Evolutionary conservation across 2,888 invertebrate species (phyloP).

Genomic region (Cataglyphis livida): DNA sequence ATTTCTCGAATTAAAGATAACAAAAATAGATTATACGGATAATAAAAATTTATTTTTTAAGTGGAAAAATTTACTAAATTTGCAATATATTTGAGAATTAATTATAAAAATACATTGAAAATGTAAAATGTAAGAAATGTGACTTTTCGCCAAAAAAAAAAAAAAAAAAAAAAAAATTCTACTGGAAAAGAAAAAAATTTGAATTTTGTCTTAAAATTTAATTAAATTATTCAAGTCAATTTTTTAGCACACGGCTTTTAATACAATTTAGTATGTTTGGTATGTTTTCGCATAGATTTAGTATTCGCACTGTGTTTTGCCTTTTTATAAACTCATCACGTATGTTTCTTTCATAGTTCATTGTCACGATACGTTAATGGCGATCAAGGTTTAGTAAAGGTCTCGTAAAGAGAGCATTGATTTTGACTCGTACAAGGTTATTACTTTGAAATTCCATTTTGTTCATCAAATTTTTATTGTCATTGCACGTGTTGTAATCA

Average conservation of each 20-base stretch:
- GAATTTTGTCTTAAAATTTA: not conserved
- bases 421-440: not conserved
- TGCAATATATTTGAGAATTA: not conserved
- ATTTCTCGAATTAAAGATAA: not conserved
- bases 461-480: conserved; percentile 9
- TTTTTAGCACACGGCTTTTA: not conserved
- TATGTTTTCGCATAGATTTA: not conserved
- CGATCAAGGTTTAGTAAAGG: conserved; percentile 23
- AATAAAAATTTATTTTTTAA: not conserved
- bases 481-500: not conserved
- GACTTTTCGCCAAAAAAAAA: not conserved
- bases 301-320: not conserved
- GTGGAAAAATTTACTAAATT: not conserved
- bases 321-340: conserved; percentile 33
- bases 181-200: not conserved
- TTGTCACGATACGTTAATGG: not conserved
- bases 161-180: not conserved
- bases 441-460: not conserved
- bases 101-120: not conserved
- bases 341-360: conserved; percentile 15
- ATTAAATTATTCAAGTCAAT: not conserved
- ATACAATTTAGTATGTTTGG: not conserved
- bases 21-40: not conserved
- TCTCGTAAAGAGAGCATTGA: not conserved
- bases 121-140: not conserved